Evolutionary conservation across 53 echinoderm and acorn worm species (phyloP).

Genomic region (Arbacia lixula): DNA sequence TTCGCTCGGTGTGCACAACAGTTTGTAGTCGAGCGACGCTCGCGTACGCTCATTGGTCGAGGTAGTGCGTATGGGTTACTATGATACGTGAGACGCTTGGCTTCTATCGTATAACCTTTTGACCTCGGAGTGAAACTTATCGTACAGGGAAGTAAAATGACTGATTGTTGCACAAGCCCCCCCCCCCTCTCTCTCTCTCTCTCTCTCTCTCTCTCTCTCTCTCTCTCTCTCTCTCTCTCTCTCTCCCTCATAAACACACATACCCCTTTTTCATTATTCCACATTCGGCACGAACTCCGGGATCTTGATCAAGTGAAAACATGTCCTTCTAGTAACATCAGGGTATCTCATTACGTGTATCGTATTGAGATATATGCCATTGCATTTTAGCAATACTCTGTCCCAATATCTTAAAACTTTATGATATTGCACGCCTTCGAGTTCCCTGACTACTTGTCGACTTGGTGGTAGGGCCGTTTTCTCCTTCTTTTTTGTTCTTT

Average conservation of each 20-base stretch:
- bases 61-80: too few relatives aligned
- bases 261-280: neutral
- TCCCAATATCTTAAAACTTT: conserved; percentile 42
- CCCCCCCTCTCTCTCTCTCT: neutral
- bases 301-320: conserved; percentile 31
- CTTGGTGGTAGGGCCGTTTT: too few relatives aligned
- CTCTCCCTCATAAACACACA: neutral
- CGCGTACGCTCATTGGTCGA: neutral
- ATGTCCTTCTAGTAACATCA: conserved; percentile 1
- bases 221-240: neutral
- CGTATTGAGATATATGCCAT: conserved; percentile 1
- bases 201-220: neutral
- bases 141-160: conserved; percentile 24
- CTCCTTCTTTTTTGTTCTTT: too few relatives aligned
- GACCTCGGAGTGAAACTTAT: too few relatives aligned
- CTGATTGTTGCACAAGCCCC: too few relatives aligned
- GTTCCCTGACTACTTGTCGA: too few relatives aligned
- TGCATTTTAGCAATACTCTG: conserved; percentile 26
- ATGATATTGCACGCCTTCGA: conserved; percentile 15
- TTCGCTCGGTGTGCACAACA: neutral
- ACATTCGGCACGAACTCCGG: too few relatives aligned
- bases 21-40: neutral
- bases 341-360: conserved; percentile 19
- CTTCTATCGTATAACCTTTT: too few relatives aligned
- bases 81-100: too few relatives aligned